phyloP scores from a whole-genome alignment of 2,888 invertebrate species.

The Ernsta delagoae region DNA sequence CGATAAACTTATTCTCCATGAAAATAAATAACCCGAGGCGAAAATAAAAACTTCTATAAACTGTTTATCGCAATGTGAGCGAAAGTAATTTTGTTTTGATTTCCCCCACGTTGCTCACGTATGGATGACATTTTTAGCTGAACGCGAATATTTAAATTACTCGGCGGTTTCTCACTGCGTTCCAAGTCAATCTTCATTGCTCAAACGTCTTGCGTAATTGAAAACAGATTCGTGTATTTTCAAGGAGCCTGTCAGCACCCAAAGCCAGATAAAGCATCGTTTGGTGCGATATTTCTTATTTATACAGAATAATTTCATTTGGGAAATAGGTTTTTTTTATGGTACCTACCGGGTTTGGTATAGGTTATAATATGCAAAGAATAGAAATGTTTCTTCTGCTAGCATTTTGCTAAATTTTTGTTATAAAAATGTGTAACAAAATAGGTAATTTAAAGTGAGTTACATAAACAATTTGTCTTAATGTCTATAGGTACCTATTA shows the following conservation, averaged over 20 bases:
- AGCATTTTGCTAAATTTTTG: no score
- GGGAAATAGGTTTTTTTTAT: no score
- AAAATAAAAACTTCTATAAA: no score
- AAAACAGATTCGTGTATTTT: constrained; percentile 14
- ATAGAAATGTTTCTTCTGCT: no score
- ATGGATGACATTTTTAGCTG: constrained; percentile 14
- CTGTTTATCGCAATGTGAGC: not conserved
- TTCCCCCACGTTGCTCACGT: not conserved
- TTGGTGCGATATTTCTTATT: not conserved
- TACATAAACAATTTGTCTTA: no score
- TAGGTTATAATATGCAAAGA: no score
- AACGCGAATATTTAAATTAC: constrained; percentile 17
- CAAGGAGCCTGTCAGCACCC: not conserved
- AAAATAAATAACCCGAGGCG: no score
- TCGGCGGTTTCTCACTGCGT: constrained; percentile 8
- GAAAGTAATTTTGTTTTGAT: constrained; percentile 10
- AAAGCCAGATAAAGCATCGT: constrained; percentile 10
- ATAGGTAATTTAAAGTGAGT: no score
- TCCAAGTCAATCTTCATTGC: constrained; percentile 20
- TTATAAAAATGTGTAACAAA: no score
- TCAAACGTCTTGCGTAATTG: constrained; percentile 17
- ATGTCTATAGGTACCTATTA: no score
- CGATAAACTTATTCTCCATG: no score
- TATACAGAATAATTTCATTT: not conserved
- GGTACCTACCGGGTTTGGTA: no score